phyloP scores from a whole-genome alignment of 2,113 vertebrate species.

The Seriola dumerili region DNA sequence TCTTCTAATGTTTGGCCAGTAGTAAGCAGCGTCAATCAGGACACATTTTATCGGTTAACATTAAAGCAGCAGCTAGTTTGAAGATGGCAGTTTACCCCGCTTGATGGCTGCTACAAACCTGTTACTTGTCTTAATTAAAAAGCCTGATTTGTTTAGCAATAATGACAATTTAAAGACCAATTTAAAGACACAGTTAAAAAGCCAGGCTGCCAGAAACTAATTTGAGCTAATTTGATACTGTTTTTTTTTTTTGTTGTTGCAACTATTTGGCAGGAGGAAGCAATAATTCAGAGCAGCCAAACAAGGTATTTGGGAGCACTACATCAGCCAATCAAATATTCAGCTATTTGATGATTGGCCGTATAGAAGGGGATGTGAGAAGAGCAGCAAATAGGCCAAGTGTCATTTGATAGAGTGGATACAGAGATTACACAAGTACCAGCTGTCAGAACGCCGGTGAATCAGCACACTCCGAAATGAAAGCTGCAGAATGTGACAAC shows the following conservation, averaged over 20 bases:
- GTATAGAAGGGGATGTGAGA: conserved; percentile 6
- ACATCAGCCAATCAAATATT: conserved; percentile 36
- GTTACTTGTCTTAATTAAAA: conserved; percentile 66
- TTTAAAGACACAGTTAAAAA: conserved; percentile 55
- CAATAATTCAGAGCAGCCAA: conserved; percentile 16
- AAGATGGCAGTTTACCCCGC: conserved; percentile 32
- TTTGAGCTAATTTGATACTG: conserved; percentile 41
- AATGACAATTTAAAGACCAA: conserved; percentile 66
- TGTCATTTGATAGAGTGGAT: conserved; percentile 78
- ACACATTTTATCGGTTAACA: conserved; percentile 23
- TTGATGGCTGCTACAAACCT: conserved; percentile 37
- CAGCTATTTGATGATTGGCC: conserved; percentile 6
- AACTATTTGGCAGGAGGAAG: conserved; percentile 1
- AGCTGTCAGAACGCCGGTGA: conserved; percentile 75
- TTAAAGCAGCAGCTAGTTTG: conserved; percentile 22
- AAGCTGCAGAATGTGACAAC: conserved; percentile 73
- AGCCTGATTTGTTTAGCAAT: conserved; percentile 54
- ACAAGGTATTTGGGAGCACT: conserved; percentile 4
- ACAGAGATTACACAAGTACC: conserved; percentile 81
- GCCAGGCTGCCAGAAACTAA: conserved; percentile 26
- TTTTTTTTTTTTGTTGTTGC: not conserved
- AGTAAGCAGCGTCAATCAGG: not conserved
- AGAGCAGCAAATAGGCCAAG: conserved; percentile 66
- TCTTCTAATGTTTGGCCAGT: not conserved
- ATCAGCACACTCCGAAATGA: conserved; percentile 82